Conservation (phyloP, 2,113 vertebrate species). For the Pimephales promelas region DNA sequence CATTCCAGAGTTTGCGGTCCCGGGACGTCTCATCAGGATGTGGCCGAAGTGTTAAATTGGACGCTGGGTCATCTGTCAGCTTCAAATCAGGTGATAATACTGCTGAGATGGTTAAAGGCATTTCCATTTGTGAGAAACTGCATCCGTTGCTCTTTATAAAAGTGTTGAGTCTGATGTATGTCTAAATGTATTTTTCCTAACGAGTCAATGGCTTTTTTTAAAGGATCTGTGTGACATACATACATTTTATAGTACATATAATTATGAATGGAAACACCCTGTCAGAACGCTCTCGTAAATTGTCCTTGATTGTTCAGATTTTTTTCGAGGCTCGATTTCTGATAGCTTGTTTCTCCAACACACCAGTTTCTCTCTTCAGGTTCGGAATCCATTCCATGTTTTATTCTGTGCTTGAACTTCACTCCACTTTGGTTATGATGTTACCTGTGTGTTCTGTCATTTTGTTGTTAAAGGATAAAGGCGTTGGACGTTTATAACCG, state of each 20-base stretch:
- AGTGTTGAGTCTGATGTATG: neutral
- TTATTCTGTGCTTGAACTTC: conserved; percentile 9
- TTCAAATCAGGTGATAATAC: conserved; percentile 17
- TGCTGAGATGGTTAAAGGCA: conserved; percentile 1
- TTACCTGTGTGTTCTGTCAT: conserved; percentile 49
- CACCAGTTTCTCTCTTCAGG: too few species aligned
- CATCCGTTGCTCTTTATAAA: conserved; percentile 7
- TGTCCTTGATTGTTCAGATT: neutral
- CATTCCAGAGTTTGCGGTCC: conserved; percentile 29
- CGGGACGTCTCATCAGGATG: conserved; percentile 2
- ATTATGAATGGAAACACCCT: conserved; percentile 26
- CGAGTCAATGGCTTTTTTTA: too few species aligned
- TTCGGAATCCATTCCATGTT: neutral
- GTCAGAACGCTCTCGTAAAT: neutral
- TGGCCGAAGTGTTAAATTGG: conserved; percentile 1
- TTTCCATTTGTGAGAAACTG: conserved; percentile 38
- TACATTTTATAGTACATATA: conserved; percentile 9
- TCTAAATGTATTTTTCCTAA: neutral
- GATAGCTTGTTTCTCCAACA: neutral
- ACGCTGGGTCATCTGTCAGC: conserved; percentile 19
- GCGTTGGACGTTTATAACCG: conserved; percentile 48
- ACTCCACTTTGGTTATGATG: conserved; percentile 28
- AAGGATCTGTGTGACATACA: too few species aligned
- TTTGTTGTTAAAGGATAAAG: conserved; percentile 56
- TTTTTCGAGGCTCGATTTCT: conserved; percentile 54